Base-by-base conservation (phyloP, 2,888 invertebrate genomes). In the Drosophila fungiperda region DNA sequence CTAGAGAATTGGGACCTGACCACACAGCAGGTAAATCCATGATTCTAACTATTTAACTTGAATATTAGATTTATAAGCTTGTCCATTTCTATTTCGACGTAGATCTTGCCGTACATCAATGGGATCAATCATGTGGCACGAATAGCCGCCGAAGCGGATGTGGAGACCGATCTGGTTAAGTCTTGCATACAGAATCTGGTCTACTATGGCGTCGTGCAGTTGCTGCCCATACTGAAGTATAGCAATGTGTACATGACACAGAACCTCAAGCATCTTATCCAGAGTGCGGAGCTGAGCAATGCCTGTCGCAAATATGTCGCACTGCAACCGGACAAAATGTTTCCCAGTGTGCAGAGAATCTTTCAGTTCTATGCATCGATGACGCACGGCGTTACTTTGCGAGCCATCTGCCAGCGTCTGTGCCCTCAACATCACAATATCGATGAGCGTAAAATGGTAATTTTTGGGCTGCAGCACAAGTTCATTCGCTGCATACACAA, bases 101-200 rank as follows among this genome's bases (percentile, higher is more conserved):
- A 92, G 93, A 92, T 92, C 54, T 73, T 98, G 33, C 97, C 98
- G 0, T 97, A 96, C 90, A 97, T 99, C 58, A 97, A 99, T 93
- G 98, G 99, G 0, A 97, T 97, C 90, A 97, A 98, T 93, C 98
- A 99, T 92, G 96, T 99, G 6, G 96, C 97, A 0, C 96, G 97
- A 88, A 98, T 99, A 76, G 97, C 98, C 0, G 95, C 96, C 0
- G 96, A 98, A 89, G 97, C 98, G 0, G 98, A 98, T 90, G 98
- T 99, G 0, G 98, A 99, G 92, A 97, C 97, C 79, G 97, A 97
- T 92, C 94, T 99, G 38, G 99, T 99, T 0, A 99, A 99, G 93
- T 97, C 98, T 0, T 98, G 98, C 92, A 95, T 99, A 67, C 98
- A 98, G 92, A 99, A 99, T 93, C 94, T 99, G 77, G 95, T 97